Conservation (phyloP, 2,888 invertebrate genomes). For the Pristionchus maxplancki region DNA sequence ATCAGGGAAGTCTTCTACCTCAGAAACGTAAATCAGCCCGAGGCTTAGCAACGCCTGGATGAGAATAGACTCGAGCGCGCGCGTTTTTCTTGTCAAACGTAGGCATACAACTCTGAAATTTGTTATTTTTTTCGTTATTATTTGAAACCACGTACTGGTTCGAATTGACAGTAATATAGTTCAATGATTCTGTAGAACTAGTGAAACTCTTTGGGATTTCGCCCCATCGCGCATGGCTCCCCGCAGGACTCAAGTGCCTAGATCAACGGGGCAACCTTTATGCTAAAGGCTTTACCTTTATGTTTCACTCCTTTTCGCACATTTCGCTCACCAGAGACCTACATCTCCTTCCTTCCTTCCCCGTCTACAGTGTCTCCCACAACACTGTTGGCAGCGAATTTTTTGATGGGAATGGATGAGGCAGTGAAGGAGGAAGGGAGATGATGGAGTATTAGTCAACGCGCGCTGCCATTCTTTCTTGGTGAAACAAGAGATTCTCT, state of each 20-base stretch:
- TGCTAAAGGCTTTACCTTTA: no score
- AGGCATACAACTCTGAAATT: neutral
- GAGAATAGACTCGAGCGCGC: neutral
- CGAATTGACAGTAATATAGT: no score
- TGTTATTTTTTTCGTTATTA: no score
- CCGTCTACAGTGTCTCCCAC: neutral
- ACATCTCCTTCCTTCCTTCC: neutral
- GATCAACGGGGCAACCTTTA: no score
- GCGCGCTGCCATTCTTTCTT: neutral
- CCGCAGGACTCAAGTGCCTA: no score
- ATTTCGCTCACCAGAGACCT: neutral
- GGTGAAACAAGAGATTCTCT: neutral
- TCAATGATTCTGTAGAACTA: no score
- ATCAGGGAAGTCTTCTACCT: neutral
- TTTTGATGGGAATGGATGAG: neutral
- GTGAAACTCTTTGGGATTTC: no score
- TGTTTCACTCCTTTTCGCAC: neutral
- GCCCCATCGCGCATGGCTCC: no score
- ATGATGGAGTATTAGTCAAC: neutral
- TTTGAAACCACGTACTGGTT: no score
- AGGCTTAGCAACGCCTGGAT: neutral
- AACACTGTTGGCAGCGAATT: neutral
- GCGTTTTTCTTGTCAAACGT: neutral
- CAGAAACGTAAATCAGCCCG: neutral
- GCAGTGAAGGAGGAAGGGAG: neutral